Evolutionary conservation across 2,113 vertebrate genomes (phyloP), one percentile per base, ranked within the genome.

Genomic region (Synodontis membranacea): DNA sequence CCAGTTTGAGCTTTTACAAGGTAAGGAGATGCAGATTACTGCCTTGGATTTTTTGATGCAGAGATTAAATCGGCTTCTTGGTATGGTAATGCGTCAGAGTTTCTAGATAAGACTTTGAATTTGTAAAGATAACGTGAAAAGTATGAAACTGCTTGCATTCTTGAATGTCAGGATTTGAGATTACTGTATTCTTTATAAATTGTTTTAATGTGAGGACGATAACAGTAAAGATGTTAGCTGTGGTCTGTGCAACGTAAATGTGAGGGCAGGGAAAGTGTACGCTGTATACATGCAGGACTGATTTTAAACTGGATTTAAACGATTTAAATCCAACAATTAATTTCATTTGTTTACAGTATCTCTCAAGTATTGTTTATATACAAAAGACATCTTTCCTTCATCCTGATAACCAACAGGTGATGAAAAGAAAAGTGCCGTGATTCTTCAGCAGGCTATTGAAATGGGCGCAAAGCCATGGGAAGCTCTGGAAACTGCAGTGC

Each of bases 1-100:
- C 75, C 96, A 98, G 34, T 99, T 98, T 95, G 97, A 98, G 87
- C 93, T 96, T 25, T 95, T 94, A 54, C 96, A 96, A 96, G 98
- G 98, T 98, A 86, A 81, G 52, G 15, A 68, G 23, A 87, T 23
- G 31, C 1, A 48, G 39, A 25, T 50, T 48, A 31, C 28, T 46
- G 23, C 25, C 9, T 21, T 70, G 0, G 88, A 23, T 34, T 82
- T 75, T 2, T 46, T 76, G 19, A 12, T 80, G 54, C 6, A 39
- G 78, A 25, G 31, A 9, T 80, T 54, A 39, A 39, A 39, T 12
- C 78, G 1, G 10, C 5, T 28, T 1, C 19, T 25, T 7, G 15
- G 23, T 25, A n/a, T 7, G 15, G 23, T 25, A n/a, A 15, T 46
- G 12, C 23, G 25, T 46, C 42, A n/a, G 2, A 46, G 12, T 14